These are phyloP conservation scores for Caenorhabditis sp. DNA, from an alignment of 2,888 invertebrate species.

Conservation along the genomic window DNA sequence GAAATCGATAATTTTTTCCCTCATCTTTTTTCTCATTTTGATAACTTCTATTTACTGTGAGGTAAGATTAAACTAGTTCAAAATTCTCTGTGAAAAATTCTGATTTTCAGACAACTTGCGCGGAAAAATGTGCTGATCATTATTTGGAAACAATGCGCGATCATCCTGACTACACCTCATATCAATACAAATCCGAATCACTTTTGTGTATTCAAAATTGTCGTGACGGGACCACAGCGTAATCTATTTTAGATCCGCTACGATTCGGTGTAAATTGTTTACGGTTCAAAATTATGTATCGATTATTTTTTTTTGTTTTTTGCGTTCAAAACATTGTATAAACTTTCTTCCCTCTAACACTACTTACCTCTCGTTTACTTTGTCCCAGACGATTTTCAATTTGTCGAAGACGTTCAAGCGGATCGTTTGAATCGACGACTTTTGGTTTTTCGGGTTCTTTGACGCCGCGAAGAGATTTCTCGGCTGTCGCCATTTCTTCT, in stretches of 20 bases:
- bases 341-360: slow-evolving; percentile 32
- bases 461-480: slow-evolving; percentile 60
- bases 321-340: slow-evolving; percentile 6
- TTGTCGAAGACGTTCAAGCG: slow-evolving; percentile 67
- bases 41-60: background rate
- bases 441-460: slow-evolving; percentile 43
- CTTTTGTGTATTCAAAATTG: slow-evolving; percentile 42
- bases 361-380: slow-evolving; percentile 27
- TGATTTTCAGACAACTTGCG: slow-evolving; percentile 33
- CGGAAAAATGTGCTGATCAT: slow-evolving; percentile 42
- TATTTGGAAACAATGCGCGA: slow-evolving; percentile 39
- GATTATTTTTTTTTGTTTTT: slow-evolving; percentile 2
- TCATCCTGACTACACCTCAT: slow-evolving; percentile 40
- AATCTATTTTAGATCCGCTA: background rate
- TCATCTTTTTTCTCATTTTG: background rate
- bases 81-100: no score
- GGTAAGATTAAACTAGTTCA: background rate
- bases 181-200: slow-evolving; percentile 36
- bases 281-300: no score
- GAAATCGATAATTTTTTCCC: background rate
- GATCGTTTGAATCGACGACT: slow-evolving; percentile 56
- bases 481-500: slow-evolving; percentile 54
- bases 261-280: no score
- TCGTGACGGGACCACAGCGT: slow-evolving; percentile 15
- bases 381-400: slow-evolving; percentile 63